These are phyloP conservation scores for Reinhardtius hippoglossoides DNA, from an alignment of 2,113 vertebrate species.

Conservation along the genomic window DNA sequence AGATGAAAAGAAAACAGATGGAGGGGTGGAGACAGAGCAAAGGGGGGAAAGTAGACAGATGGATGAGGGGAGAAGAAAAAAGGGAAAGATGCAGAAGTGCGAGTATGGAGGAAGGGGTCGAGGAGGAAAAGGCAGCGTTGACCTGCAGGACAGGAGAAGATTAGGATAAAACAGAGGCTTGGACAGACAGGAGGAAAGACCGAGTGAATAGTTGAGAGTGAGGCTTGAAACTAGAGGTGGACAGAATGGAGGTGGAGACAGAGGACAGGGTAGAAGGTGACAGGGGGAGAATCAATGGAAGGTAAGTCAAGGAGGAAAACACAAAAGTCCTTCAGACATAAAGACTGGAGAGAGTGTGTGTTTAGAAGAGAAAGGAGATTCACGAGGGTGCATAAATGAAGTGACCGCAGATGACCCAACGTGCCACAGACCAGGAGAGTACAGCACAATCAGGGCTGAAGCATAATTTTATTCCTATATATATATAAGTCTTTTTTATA, in stretches of 20 bases:
- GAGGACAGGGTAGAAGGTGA: not conserved
- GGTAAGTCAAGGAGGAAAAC: conserved; percentile 9
- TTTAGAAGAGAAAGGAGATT: not conserved
- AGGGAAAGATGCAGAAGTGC: no score
- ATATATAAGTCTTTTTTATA: not conserved
- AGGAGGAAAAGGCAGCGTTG: no score
- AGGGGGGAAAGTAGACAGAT: no score
- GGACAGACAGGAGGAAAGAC: no score
- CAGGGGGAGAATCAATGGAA: not conserved
- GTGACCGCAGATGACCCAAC: not conserved
- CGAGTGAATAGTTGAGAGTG: no score
- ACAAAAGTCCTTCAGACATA: not conserved
- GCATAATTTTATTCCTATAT: not conserved
- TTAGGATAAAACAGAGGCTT: no score
- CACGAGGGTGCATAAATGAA: not conserved
- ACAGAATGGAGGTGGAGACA: not conserved
- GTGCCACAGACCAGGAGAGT: not conserved
- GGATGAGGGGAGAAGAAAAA: not conserved
- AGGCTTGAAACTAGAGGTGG: no score
- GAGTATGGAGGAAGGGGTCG: no score
- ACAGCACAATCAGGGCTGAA: not conserved
- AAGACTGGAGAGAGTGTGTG: not conserved
- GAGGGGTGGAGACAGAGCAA: no score
- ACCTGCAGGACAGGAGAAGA: no score
- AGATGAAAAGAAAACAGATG: no score